Conservation (phyloP, 2,113 vertebrate genomes). For the Chaetops frenatus region DNA sequence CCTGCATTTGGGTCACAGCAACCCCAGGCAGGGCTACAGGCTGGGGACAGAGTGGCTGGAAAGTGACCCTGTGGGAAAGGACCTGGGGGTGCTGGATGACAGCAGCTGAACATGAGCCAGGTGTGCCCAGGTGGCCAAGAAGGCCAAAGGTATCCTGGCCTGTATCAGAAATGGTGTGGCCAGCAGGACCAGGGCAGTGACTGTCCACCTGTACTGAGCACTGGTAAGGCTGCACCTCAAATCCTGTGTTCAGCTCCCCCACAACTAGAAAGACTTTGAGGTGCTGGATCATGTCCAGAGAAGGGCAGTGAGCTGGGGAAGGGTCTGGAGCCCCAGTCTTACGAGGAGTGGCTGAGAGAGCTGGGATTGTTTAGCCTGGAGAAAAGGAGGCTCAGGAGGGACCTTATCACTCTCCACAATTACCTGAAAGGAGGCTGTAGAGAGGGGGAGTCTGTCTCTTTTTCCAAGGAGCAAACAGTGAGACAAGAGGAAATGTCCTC, state of each 20-base stretch:
- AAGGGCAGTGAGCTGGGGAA: not conserved
- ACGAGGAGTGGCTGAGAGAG: not conserved
- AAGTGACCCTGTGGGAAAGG: not conserved
- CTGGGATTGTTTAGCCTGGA: not conserved
- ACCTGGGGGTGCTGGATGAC: not conserved
- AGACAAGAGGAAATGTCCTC: not conserved
- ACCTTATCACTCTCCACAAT: not conserved
- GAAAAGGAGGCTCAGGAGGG: not conserved
- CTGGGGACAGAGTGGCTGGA: not conserved
- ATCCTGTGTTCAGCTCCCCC: not conserved
- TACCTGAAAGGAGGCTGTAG: not conserved
- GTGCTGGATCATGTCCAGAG: not conserved
- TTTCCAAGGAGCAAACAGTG: accelerated
- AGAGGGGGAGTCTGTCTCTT: accelerated
- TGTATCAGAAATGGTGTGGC: not conserved
- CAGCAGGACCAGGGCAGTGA: not conserved
- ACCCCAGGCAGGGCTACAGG: not conserved
- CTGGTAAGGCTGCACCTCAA: not conserved
- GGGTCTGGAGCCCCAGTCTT: not conserved
- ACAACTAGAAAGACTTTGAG: not conserved
- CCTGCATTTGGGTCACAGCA: not conserved
- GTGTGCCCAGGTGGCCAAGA: not conserved
- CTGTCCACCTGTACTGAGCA: not conserved
- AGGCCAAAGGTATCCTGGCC: not conserved
- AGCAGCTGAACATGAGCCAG: not conserved